These are phyloP conservation scores for Bruchidius siliquastri DNA, from an alignment of 2,888 invertebrate genomes.

Conservation along the genomic window DNA sequence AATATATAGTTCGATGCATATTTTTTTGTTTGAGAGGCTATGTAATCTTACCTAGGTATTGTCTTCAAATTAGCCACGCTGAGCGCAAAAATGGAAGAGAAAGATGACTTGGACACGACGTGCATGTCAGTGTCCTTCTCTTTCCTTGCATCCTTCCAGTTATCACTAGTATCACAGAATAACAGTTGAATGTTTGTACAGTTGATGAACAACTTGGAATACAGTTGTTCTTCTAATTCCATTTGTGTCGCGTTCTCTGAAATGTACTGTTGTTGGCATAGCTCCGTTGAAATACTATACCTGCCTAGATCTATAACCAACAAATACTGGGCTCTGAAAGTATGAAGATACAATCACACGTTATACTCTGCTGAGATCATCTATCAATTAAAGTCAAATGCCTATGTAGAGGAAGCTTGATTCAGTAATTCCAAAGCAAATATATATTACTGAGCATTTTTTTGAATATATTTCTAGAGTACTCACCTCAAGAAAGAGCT, in stretches of 20 bases:
- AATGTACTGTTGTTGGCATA: conserved; percentile 63
- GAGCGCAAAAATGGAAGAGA: conserved; percentile 38
- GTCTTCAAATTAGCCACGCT: conserved; percentile 36
- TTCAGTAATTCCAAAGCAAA: no score
- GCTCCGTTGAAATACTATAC: conserved; percentile 64
- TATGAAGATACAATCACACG: conserved; percentile 1
- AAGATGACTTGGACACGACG: conserved; percentile 61
- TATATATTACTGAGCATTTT: no score
- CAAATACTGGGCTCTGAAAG: conserved; percentile 61
- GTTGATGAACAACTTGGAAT: conserved; percentile 69
- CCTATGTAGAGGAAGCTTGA: not conserved
- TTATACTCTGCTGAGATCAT: not conserved
- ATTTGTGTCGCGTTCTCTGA: conserved; percentile 75
- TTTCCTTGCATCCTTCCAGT: conserved; percentile 69
- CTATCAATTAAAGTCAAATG: no score
- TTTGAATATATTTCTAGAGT: no score
- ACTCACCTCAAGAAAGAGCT: conserved; percentile 64
- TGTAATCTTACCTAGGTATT: conserved; percentile 40
- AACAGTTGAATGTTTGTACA: conserved; percentile 63
- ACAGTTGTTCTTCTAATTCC: conserved; percentile 76
- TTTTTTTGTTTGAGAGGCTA: no score
- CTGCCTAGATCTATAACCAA: conserved; percentile 70
- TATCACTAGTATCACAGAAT: conserved; percentile 59
- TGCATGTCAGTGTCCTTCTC: conserved; percentile 71
- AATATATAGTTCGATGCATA: no score